Evolutionary conservation across 2,888 invertebrate genomes (phyloP).

Genomic region (Pegoplata infirma): DNA sequence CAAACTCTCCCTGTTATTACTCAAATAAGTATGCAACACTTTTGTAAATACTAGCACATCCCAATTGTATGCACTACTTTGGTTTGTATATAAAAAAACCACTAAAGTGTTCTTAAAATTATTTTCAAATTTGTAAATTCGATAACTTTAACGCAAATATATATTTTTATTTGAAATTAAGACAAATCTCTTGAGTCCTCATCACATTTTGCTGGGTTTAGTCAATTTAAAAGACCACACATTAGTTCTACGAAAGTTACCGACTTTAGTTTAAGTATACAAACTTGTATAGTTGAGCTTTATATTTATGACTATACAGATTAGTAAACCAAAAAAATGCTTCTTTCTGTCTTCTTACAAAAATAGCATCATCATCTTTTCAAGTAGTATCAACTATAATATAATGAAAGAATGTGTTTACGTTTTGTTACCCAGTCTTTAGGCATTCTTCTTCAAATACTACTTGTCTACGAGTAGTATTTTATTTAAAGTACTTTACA

Average conservation of each 20-base stretch:
- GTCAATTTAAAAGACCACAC: constrained; percentile 63
- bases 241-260: constrained; percentile 65
- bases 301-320: constrained; percentile 60
- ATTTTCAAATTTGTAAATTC: too few species aligned
- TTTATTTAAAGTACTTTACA: not conserved
- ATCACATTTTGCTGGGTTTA: not conserved
- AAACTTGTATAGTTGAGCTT: constrained; percentile 51
- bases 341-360: not conserved
- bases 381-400: not conserved
- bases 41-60: too few species aligned
- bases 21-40: too few species aligned
- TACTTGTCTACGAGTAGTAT: not conserved
- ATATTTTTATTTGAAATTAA: too few species aligned
- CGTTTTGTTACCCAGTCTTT: not conserved
- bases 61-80: too few species aligned
- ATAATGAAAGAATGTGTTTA: not conserved
- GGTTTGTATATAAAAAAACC: too few species aligned
- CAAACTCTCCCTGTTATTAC: too few species aligned
- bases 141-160: too few species aligned
- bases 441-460: not conserved
- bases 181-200: too few species aligned
- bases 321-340: constrained; percentile 45
- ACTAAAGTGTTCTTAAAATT: too few species aligned
- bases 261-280: constrained; percentile 49
- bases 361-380: not conserved